Conservation (phyloP, 2,113 vertebrate genomes). For the Machaerirhynchus nigripectus region DNA sequence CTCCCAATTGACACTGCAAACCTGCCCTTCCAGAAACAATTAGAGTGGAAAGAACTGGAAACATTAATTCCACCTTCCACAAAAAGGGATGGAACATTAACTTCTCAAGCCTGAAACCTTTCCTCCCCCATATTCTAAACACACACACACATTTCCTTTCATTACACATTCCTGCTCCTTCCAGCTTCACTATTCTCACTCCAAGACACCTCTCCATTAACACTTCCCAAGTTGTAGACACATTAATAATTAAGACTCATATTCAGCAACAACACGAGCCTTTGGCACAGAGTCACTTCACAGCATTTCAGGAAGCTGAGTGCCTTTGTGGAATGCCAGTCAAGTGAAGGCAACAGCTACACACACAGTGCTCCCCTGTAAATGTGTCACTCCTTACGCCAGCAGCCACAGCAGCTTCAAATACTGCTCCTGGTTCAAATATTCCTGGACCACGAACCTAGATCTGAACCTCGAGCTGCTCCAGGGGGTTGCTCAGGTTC, state of each 20-base stretch:
- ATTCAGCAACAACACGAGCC: neutral
- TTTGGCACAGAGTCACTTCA: neutral
- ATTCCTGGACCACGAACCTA: neutral
- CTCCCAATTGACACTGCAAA: neutral
- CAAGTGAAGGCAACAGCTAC: neutral
- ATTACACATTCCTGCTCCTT: neutral
- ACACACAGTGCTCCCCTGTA: neutral
- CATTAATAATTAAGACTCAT: neutral
- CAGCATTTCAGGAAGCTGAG: neutral
- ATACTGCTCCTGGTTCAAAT: neutral
- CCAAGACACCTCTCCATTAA: neutral
- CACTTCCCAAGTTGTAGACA: neutral
- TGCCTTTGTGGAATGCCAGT: neutral
- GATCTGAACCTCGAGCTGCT: neutral
- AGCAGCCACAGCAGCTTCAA: neutral
- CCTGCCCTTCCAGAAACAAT: neutral
- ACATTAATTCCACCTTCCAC: neutral
- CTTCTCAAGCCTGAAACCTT: neutral
- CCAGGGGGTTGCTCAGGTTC: neutral
- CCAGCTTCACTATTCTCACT: neutral
- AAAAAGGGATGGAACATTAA: neutral
- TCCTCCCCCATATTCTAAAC: neutral
- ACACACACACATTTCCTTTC: neutral
- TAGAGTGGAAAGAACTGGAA: neutral
- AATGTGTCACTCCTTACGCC: rapidly evolving